Evolutionary conservation across 2,888 invertebrate species (phyloP), one percentile per base, ranked within the genome.

Genomic region (Digitonthophagus gazella): DNA sequence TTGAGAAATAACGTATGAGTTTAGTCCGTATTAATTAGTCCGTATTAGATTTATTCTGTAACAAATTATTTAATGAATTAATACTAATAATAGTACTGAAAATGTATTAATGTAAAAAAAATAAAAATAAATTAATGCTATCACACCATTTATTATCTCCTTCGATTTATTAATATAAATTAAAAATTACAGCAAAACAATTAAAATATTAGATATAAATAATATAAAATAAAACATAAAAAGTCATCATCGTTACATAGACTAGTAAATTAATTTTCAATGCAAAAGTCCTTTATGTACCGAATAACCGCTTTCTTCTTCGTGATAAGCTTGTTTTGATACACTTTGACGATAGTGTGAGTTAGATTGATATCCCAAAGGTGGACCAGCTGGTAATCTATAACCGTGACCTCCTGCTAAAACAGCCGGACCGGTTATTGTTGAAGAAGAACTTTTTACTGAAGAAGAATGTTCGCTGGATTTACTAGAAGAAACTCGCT

Each of bases 261-360:
- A 67, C 67, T 67, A 67, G 67, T 67, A 44, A 44, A 44, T 44
- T 44, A 44, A 44, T 8, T 44, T 44, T 44, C 11, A 44, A 44
- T 44, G 28, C 28, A 44, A 44, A 44, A 44, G 2, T 44, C 28
- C 28, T 44, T 44, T 44, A 8, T 44, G 28, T 6, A 44, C 28
- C 15, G 65, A 58, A 58, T 68, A 64, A n/a, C 61, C 68, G 19
- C 65, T 65, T 15, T 44, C 28, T 44, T 44, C 28, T 44, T 44
- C 28, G 28, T 44, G 28, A 11, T 44, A 44, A 1, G 28, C 28
- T 44, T 44, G 28, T 44, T 61, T 66, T 15, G 65, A 14, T 15
- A 69, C 58, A 55, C 68, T 69, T 20, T 69, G 54, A 54, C 65
- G 68, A 65, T 65, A 69, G 58, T 69, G 68, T 15, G 68, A 11